A percentile compares a stretch with the other conserved stretches of the same genome.
Evolutionary conservation across 2,797 vertebrate genomes (phyloP).

Genomic region (Enteromius afrohamiltoni): DNA sequence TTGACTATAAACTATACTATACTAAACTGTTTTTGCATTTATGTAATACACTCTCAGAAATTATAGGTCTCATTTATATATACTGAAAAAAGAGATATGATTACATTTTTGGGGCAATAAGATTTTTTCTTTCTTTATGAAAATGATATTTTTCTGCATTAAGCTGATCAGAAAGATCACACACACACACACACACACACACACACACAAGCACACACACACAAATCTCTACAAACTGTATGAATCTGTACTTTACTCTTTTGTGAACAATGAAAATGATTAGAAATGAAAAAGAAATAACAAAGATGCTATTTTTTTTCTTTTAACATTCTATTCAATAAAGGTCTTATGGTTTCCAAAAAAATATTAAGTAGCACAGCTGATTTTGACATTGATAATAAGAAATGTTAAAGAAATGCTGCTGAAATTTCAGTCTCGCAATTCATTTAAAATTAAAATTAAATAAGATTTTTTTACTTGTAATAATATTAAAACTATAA

Average conservation of each 20-base stretch:
- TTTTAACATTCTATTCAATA: no score
- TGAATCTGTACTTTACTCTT: neutral
- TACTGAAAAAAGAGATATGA: neutral
- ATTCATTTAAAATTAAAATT: neutral
- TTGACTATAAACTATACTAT: neutral
- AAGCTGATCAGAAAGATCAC: neutral
- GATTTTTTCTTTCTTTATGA: no score
- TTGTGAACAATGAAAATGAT: neutral
- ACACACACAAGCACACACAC: no score
- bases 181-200: no score
- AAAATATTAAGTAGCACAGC: no score
- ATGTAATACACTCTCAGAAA: neutral
- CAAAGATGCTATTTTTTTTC: no score
- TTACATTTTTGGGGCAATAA: no score
- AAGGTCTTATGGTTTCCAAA: no score
- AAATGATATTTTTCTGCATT: neutral
- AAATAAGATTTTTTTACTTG: neutral
- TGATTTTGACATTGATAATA: no score
- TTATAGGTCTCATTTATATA: neutral
- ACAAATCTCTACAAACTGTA: neutral
- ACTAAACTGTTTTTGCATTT: neutral
- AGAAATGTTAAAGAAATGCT: neutral
- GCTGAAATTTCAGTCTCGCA: neutral
- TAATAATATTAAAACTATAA: neutral
- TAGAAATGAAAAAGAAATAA: no score